A percentile compares a stretch with the other conserved stretches of the same genome.
phyloP scores from a whole-genome alignment of 2,888 invertebrate species.

The Sericinus montela region DNA sequence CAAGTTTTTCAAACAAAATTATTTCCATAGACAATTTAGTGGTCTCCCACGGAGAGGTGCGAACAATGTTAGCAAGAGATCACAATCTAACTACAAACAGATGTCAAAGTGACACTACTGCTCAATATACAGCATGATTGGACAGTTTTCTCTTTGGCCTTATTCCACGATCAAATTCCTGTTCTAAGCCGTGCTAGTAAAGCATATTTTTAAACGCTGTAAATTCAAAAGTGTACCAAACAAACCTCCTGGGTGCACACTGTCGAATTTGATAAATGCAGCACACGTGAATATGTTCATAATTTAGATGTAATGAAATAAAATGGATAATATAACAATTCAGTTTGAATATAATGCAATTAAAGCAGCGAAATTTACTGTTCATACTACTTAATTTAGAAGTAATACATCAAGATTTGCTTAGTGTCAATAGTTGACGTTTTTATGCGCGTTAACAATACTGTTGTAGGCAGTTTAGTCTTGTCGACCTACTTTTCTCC shows the following conservation, averaged over 20 bases:
- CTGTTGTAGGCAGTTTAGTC: too few relatives aligned
- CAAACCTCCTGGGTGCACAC: slow-evolving; percentile 1
- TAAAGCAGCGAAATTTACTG: background rate
- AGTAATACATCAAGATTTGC: too few relatives aligned
- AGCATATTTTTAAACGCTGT: background rate
- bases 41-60: background rate
- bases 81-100: background rate
- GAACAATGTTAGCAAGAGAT: background rate
- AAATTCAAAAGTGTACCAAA: background rate
- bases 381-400: background rate
- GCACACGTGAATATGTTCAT: slow-evolving; percentile 11
- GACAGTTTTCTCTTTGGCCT: slow-evolving; percentile 2
- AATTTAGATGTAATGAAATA: slow-evolving; percentile 8
- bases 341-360: background rate
- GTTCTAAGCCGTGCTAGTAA: background rate
- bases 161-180: background rate
- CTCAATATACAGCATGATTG: slow-evolving; percentile 5
- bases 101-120: background rate
- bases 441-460: too few relatives aligned
- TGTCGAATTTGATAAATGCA: slow-evolving; percentile 19
- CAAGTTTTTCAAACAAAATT: too few relatives aligned
- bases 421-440: too few relatives aligned
- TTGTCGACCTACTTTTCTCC: too few relatives aligned
- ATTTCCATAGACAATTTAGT: background rate
- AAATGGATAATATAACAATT: slow-evolving; percentile 11